A percentile compares a stretch with the other conserved stretches of the same genome.
phyloP scores from a whole-genome alignment of 1,140 invertebrate genomes.

The Lepidurus couesii region DNA sequence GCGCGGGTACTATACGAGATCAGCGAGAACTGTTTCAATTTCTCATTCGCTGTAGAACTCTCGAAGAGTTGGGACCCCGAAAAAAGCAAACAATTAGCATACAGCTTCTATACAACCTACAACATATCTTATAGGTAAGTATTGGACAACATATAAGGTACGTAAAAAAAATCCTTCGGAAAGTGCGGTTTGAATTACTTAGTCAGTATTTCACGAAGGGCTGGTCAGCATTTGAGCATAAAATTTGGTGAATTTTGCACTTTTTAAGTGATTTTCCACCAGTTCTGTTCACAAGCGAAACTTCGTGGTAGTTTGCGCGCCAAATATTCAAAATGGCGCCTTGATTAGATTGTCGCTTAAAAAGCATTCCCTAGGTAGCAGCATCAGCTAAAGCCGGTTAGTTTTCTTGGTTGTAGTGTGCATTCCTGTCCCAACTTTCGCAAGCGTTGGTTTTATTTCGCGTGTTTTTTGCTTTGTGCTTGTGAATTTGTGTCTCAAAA shows the following conservation, averaged over 20 bases:
- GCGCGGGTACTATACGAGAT: neutral
- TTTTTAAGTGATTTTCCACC: neutral
- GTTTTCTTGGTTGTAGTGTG: neutral
- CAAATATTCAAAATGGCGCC: neutral
- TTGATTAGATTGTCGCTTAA: neutral
- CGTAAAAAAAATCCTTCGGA: neutral
- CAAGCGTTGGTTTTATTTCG: neutral
- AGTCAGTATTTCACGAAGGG: neutral
- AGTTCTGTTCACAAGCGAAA: neutral
- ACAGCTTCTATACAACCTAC: no score
- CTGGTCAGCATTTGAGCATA: neutral
- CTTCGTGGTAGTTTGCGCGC: neutral
- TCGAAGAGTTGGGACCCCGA: neutral
- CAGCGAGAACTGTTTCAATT: neutral
- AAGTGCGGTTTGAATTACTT: neutral
- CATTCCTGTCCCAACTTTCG: conserved; percentile 14
- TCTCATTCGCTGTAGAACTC: conserved; percentile 9
- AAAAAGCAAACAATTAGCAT: neutral
- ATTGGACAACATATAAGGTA: neutral
- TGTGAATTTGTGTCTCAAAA: conserved; percentile 37
- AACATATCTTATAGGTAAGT: neutral
- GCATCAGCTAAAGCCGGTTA: neutral
- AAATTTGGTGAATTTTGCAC: neutral
- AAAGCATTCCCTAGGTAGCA: neutral
- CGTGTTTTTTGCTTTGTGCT: conserved; percentile 14